phyloP scores from a whole-genome alignment of 2,113 vertebrate genomes.

The Sciurus niger region DNA sequence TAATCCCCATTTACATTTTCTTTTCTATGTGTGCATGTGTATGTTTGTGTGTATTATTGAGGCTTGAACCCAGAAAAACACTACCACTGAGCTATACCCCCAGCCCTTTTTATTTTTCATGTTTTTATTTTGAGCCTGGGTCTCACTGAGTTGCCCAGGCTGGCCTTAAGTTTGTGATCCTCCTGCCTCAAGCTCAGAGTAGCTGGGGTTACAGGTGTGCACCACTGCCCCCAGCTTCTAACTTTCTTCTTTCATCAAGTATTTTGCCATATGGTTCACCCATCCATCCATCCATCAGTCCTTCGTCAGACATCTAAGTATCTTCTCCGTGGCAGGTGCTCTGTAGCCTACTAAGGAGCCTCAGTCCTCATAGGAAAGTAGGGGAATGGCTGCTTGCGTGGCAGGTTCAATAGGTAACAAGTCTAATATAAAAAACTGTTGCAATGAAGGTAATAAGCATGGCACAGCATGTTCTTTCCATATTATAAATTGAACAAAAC shows the following conservation, averaged over 20 bases:
- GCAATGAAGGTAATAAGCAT: background rate
- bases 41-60: too few species aligned
- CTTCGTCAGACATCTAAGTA: background rate
- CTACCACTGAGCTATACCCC: too few species aligned
- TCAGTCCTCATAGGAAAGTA: background rate
- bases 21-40: background rate
- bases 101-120: too few species aligned
- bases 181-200: too few species aligned
- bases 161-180: too few species aligned
- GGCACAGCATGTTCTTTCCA: background rate
- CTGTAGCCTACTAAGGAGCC: background rate
- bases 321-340: background rate
- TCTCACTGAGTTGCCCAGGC: too few species aligned
- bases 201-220: too few species aligned
- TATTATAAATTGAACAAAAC: background rate
- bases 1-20: slow-evolving; percentile 36
- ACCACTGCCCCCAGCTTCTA: background rate
- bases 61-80: too few species aligned
- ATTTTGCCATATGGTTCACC: background rate
- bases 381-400: background rate
- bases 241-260: background rate
- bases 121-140: too few species aligned
- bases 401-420: background rate
- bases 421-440: background rate
- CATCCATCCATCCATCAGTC: background rate